These are phyloP conservation scores for Daktulosphaira vitifoliae DNA, from an alignment of 1,140 invertebrate genomes.

Conservation along the genomic window DNA sequence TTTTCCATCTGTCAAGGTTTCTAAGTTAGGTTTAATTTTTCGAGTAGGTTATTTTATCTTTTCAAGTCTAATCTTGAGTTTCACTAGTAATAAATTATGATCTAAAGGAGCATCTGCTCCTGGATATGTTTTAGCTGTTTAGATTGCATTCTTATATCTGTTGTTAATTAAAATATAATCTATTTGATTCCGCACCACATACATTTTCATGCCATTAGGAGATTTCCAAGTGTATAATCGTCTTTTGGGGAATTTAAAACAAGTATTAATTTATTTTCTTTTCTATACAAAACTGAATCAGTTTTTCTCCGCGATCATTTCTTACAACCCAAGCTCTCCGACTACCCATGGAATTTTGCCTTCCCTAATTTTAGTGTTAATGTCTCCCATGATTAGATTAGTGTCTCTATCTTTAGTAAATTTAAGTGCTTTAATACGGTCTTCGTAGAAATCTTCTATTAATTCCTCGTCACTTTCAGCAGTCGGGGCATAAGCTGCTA, in stretches of 20 bases:
- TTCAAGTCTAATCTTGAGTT: constrained; percentile 30
- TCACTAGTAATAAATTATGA: constrained; percentile 40
- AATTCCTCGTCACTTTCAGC: constrained; percentile 36
- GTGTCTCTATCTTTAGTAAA: constrained; percentile 35
- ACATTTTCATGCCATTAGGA: constrained; percentile 36
- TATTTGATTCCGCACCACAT: constrained; percentile 42
- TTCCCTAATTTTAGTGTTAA: constrained; percentile 40
- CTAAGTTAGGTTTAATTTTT: constrained; percentile 23
- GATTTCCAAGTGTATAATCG: constrained; percentile 43
- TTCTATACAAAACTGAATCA: constrained; percentile 42
- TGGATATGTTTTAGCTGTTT: constrained; percentile 39
- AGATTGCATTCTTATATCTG: constrained; percentile 40
- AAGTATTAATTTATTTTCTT: constrained; percentile 40
- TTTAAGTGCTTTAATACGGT: constrained; percentile 31
- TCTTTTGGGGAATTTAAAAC: constrained; percentile 40
- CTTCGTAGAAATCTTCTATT: constrained; percentile 39
- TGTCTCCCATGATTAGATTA: constrained; percentile 38
- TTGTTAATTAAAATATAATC: constrained; percentile 41
- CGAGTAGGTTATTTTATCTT: neutral
- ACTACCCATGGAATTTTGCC: constrained; percentile 15
- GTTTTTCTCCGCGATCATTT: constrained; percentile 40
- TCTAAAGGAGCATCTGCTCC: constrained; percentile 38
- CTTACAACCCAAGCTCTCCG: constrained; percentile 38
- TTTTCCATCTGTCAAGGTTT: constrained; percentile 7
- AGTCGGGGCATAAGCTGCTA: constrained; percentile 42